Conservation (phyloP, 2,113 vertebrate species). For the Xiphophorus maculatus region DNA sequence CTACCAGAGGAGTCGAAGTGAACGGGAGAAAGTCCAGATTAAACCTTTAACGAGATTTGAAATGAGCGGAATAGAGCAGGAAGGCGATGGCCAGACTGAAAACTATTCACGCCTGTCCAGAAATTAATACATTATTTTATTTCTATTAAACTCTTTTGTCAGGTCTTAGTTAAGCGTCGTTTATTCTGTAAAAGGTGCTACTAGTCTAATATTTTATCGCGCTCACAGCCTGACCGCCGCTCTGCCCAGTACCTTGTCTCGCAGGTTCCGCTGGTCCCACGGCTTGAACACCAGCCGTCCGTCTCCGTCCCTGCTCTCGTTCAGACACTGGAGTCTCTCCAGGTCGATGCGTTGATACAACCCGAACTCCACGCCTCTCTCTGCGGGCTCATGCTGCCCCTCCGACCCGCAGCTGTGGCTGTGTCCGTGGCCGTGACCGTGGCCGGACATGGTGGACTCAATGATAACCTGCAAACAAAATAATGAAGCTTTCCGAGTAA, state of each 20-base stretch:
- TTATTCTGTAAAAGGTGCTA: too few relatives aligned
- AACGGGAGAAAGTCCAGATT: too few relatives aligned
- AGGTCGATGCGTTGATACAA: slow-evolving; percentile 89
- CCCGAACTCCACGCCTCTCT: slow-evolving; percentile 88
- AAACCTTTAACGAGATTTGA: too few relatives aligned
- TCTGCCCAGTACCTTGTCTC: slow-evolving; percentile 81
- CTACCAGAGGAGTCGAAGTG: too few relatives aligned
- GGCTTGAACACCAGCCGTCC: slow-evolving; percentile 92
- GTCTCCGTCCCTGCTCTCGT: slow-evolving; percentile 92
- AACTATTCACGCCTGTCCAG: too few relatives aligned
- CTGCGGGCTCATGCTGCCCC: slow-evolving; percentile 85
- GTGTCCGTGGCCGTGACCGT: slow-evolving; percentile 73
- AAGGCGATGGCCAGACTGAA: too few relatives aligned
- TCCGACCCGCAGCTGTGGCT: slow-evolving; percentile 78
- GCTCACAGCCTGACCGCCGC: too few relatives aligned
- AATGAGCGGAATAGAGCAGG: too few relatives aligned
- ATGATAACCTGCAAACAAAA: not conserved
- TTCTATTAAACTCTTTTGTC: too few relatives aligned
- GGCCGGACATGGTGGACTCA: slow-evolving; percentile 74
- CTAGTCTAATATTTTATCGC: too few relatives aligned
- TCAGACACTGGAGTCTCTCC: slow-evolving; percentile 92
- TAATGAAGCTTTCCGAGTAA: rapidly evolving
- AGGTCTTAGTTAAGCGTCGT: too few relatives aligned
- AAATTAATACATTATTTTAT: too few relatives aligned
- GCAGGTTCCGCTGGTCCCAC: slow-evolving; percentile 89